Base-by-base conservation (phyloP, 2,888 invertebrate genomes). In the Muscina levida region DNA sequence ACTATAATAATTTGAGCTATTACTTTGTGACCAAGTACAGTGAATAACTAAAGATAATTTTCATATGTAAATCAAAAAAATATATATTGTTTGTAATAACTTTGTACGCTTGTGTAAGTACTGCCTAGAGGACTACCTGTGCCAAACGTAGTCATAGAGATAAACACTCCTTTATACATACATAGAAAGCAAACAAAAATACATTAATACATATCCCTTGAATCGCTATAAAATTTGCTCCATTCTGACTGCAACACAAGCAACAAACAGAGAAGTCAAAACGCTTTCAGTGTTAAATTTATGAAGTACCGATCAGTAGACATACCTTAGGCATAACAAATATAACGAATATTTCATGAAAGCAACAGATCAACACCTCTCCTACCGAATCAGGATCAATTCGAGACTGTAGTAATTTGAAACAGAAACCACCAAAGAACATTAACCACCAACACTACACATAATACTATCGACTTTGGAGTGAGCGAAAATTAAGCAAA, bases 341-440 rank as follows among this genome's bases (percentile, higher is more conserved):
- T 31, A 31, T 31, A 8, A 31, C 31, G 31, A 3, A 31, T 31
- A 31, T 31, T 31, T 31, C 8, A n/a, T 86, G 86, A 88, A 86
- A 85, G 87, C 87, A 87, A 88, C 88, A 89, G 87, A 88, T 89
- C 90, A 90, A 90, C 90, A 90, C 90, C 90, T 89, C 90, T 90
- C 90, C 90, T 90, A 86, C 89, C 87, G 86, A 77, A 75, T 67
- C 72, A 75, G 79, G 56, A 68, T 66, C 48, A 65, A 22, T 56
- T 48, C 53, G n/a, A 68, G 62, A 62, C 74, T 77, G 42, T 67
- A 62, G 17, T 26, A 72, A 53, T 37, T n/a, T 13, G 19, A 59
- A 66, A 72, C n/a, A 22, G n/a, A 56, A 70, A 37, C 46, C 51
- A 82, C 68, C 37, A 22, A 31, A 83, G 83, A 86, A 84, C 75